Conservation (phyloP, 2,888 invertebrate genomes). For the Lampropteryx suffumata region DNA sequence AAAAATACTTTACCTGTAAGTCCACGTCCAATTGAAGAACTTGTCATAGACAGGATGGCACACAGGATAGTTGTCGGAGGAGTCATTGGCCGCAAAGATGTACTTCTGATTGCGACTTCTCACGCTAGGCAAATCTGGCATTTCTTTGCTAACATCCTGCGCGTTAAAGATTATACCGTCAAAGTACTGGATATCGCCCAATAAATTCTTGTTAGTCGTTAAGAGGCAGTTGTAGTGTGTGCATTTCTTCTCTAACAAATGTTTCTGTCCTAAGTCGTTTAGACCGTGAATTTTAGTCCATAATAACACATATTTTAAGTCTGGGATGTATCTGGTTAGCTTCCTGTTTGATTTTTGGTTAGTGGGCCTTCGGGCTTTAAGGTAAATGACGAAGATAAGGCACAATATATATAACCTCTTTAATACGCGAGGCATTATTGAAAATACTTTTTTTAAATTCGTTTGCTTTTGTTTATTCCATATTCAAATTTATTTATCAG, state of each 20-base stretch:
- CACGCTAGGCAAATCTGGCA: constrained; percentile 39
- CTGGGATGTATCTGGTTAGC: constrained; percentile 50
- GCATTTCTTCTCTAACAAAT: constrained; percentile 52
- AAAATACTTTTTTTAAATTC: neutral
- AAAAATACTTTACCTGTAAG: constrained; percentile 55
- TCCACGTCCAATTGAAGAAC: constrained; percentile 76
- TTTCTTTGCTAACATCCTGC: constrained; percentile 46
- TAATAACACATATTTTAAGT: constrained; percentile 60
- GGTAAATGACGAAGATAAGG: constrained; percentile 34
- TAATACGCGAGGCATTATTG: constrained; percentile 39
- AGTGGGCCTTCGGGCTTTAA: constrained; percentile 32
- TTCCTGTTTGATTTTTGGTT: constrained; percentile 35
- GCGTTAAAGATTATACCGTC: constrained; percentile 65
- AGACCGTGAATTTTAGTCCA: constrained; percentile 57
- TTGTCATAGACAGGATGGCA: constrained; percentile 56
- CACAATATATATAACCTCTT: constrained; percentile 37
- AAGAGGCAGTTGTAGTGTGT: constrained; percentile 58
- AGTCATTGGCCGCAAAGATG: constrained; percentile 65
- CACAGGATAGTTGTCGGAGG: constrained; percentile 62
- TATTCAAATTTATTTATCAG: neutral
- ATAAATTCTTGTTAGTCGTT: constrained; percentile 54
- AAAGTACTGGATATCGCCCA: constrained; percentile 56
- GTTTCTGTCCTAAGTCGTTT: constrained; percentile 47
- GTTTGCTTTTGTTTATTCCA: neutral
- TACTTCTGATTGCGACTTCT: constrained; percentile 61